Conservation (phyloP, 2,888 invertebrate genomes). For the Sesamia inferens region DNA sequence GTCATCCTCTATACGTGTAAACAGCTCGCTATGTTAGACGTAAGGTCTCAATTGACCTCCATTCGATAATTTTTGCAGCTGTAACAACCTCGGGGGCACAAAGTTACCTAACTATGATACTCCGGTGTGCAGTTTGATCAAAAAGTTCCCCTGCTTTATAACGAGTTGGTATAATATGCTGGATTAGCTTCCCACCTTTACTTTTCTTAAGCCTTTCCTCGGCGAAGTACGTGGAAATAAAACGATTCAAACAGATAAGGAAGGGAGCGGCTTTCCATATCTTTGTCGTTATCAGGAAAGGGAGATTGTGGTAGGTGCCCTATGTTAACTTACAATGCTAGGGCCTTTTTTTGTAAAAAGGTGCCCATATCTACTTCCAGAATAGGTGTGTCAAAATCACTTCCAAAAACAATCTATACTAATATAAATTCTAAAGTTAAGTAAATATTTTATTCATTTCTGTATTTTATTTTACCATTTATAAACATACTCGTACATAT, state of each 20-base stretch:
- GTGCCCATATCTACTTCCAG: conserved; percentile 19
- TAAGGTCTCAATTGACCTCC: conserved; percentile 45
- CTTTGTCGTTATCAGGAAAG: conserved; percentile 58
- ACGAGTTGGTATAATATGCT: conserved; percentile 63
- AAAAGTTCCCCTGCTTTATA: conserved; percentile 63
- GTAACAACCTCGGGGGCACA: conserved; percentile 31
- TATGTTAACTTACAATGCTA: conserved; percentile 23
- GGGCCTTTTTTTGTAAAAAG: conserved; percentile 4
- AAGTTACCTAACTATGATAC: conserved; percentile 55
- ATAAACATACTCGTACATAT: too few species aligned
- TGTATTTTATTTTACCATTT: too few species aligned
- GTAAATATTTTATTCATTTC: too few species aligned
- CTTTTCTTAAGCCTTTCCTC: conserved; percentile 42
- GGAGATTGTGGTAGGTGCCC: conserved; percentile 37
- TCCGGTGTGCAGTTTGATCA: conserved; percentile 50
- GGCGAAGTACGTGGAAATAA: conserved; percentile 48
- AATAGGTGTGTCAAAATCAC: neutral
- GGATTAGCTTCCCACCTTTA: conserved; percentile 61
- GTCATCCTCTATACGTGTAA: conserved; percentile 40
- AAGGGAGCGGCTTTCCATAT: conserved; percentile 58
- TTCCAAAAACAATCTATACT: neutral
- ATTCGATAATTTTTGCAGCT: conserved; percentile 57
- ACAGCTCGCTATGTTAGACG: conserved; percentile 16
- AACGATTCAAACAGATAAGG: conserved; percentile 56
- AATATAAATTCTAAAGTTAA: neutral